Percentiles rank a stretch among this genome's conserved stretches.
phyloP scores from a whole-genome alignment of 2,888 invertebrate species.

The Beris morrisii region DNA sequence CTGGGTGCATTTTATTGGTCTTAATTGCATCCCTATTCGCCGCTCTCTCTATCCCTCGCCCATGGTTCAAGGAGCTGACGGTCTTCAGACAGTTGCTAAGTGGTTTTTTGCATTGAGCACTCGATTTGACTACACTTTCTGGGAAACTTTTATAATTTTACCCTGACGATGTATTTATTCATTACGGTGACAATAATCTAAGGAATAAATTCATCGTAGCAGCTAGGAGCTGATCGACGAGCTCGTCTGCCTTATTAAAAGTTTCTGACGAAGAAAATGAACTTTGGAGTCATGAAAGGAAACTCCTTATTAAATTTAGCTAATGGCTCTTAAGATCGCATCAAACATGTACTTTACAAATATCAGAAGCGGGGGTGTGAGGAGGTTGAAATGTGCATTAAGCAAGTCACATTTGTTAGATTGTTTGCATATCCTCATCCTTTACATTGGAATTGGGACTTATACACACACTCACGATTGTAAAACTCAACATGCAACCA shows the following conservation, averaged over 20 bases:
- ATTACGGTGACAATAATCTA: constrained; percentile 15
- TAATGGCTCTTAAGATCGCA: constrained; percentile 30
- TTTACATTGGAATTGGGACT: too few species aligned
- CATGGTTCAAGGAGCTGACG: not conserved
- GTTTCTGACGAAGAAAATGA: constrained; percentile 17
- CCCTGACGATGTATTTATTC: not conserved
- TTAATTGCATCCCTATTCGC: constrained; percentile 26
- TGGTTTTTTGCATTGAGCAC: constrained; percentile 9
- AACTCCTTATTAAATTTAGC: constrained; percentile 28
- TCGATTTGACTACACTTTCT: not conserved
- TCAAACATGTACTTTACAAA: not conserved
- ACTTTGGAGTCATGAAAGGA: constrained; percentile 20
- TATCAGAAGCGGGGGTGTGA: not conserved
- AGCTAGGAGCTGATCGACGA: not conserved
- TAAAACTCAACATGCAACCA: too few species aligned
- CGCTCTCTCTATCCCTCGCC: constrained; percentile 2
- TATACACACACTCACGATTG: too few species aligned
- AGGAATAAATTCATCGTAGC: constrained; percentile 13
- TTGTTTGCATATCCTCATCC: constrained; percentile 11
- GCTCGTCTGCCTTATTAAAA: not conserved
- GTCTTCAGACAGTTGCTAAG: constrained; percentile 3
- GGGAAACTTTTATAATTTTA: too few species aligned
- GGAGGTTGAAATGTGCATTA: not conserved
- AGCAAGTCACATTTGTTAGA: constrained; percentile 7
- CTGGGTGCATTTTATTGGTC: constrained; percentile 33